Evolutionary conservation across 2,888 invertebrate species (phyloP).

Genomic region (Strigamia maritima): DNA sequence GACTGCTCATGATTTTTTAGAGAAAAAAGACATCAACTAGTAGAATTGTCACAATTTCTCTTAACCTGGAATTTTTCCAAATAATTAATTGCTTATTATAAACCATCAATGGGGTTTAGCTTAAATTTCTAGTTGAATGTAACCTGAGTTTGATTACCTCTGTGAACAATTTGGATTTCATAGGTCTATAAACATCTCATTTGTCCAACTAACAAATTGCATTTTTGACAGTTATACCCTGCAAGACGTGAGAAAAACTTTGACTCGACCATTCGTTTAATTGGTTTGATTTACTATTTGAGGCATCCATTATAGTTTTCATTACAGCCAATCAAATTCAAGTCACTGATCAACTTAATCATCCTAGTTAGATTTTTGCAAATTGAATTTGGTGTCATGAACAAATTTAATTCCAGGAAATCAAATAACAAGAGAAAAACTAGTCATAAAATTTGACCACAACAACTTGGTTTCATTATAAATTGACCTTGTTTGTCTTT

Average conservation of each 20-base stretch:
- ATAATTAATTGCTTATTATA: too few relatives aligned
- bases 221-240: conserved; percentile 1
- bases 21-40: neutral
- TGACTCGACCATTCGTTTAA: neutral
- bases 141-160: neutral
- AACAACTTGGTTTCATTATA: neutral
- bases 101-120: neutral
- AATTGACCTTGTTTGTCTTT: neutral
- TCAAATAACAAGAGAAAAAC: neutral
- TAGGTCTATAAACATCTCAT: conserved; percentile 7
- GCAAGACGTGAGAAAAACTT: conserved; percentile 7
- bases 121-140: neutral
- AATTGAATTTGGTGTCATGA: neutral
- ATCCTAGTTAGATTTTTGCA: neutral
- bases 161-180: conserved; percentile 9
- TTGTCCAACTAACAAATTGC: conserved; percentile 15
- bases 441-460: neutral
- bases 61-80: too few relatives aligned
- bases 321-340: conserved; percentile 8
- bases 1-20: neutral
- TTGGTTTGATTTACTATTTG: conserved; percentile 19
- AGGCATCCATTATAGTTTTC: neutral
- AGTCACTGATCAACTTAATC: neutral
- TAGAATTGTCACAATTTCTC: too few relatives aligned
- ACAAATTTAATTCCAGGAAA: neutral